phyloP scores from a whole-genome alignment of 2,113 vertebrate species.

The Galeopterus variegatus region DNA sequence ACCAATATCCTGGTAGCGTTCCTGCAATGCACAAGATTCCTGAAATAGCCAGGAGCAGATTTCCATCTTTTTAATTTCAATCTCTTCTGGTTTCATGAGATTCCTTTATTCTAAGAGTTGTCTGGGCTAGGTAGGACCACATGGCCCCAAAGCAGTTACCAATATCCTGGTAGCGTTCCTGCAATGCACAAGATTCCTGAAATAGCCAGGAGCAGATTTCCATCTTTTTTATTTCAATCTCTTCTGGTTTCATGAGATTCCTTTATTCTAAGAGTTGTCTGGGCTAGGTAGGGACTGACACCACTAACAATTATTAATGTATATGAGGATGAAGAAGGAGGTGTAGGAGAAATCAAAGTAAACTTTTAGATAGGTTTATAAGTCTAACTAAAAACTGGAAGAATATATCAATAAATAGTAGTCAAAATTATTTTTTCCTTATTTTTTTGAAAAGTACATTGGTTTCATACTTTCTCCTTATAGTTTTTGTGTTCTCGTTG shows the following conservation, averaged over 20 bases:
- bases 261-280: neutral
- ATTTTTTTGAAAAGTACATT: conserved; percentile 1
- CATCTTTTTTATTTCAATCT: neutral
- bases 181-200: neutral
- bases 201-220: neutral
- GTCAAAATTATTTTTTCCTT: conserved; percentile 22
- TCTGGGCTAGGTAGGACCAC: neutral
- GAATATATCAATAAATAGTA: neutral
- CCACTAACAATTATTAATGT: neutral
- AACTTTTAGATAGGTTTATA: neutral
- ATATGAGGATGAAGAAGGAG: neutral
- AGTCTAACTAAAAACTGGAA: neutral
- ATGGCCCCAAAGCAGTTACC: neutral
- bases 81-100: neutral
- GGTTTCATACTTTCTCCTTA: neutral
- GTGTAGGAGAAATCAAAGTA: neutral
- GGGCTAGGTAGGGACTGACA: neutral
- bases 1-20: neutral
- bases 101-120: neutral
- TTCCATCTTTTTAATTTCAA: neutral
- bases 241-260: neutral
- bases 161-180: neutral
- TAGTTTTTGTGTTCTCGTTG: neutral
- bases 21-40: neutral
- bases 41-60: neutral